phyloP scores from a whole-genome alignment of 2,888 invertebrate species.

The Erebia aethiops region DNA sequence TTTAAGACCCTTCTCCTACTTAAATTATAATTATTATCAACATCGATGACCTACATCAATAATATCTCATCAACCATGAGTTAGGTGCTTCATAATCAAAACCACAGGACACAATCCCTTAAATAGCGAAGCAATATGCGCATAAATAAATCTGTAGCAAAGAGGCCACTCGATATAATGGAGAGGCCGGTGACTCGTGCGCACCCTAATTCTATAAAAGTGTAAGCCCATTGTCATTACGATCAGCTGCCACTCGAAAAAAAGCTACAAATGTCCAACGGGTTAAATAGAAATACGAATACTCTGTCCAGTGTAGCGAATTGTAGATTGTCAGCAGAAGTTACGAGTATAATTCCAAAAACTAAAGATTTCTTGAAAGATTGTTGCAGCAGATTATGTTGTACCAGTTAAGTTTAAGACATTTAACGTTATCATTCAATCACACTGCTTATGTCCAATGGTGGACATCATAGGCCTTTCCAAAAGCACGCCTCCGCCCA shows the following conservation, averaged over 20 bases:
- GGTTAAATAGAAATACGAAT: slow-evolving; percentile 36
- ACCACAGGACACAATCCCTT: slow-evolving; percentile 46
- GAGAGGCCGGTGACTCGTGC: slow-evolving; percentile 61
- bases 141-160: slow-evolving; percentile 64
- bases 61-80: not conserved
- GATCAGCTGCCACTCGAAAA: slow-evolving; percentile 68
- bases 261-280: slow-evolving; percentile 47
- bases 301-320: slow-evolving; percentile 1
- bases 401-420: no score
- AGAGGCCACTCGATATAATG: slow-evolving; percentile 74
- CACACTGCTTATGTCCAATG: no score
- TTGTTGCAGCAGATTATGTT: not conserved
- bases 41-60: no score
- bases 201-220: slow-evolving; percentile 53
- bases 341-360: not conserved
- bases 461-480: no score
- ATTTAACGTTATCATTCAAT: no score
- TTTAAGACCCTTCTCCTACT: no score
- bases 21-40: no score
- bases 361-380: not conserved
- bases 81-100: slow-evolving; percentile 1
- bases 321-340: not conserved
- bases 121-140: slow-evolving; percentile 68
- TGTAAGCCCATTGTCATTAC: slow-evolving; percentile 68
- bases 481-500: no score